A percentile compares a stretch with the other conserved stretches of the same genome.
Conservation (phyloP, 1,140 invertebrate species). For the Potamilus streckersoni region DNA sequence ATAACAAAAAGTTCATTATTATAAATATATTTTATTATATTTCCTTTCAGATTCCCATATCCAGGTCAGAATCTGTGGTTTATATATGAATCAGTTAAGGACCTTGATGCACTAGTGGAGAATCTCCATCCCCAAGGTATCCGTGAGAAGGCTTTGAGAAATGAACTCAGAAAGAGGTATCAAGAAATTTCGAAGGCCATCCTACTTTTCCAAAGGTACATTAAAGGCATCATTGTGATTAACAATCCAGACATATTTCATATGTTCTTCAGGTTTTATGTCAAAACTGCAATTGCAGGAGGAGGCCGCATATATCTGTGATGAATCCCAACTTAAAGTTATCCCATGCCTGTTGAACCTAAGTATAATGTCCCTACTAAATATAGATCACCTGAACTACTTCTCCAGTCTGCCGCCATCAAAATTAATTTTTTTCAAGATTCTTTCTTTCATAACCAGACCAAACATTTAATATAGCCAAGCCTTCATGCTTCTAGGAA, state of each 20-base stretch:
- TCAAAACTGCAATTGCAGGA: conserved; percentile 1
- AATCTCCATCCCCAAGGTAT: conserved; percentile 60
- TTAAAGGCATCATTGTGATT: too few relatives aligned
- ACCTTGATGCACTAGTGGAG: conserved; percentile 59
- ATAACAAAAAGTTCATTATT: too few relatives aligned
- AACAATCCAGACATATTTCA: not conserved
- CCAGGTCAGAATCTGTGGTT: conserved; percentile 68
- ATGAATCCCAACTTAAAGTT: too few relatives aligned
- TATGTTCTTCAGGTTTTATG: not conserved
- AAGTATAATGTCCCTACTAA: too few relatives aligned
- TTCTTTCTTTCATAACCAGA: too few relatives aligned
- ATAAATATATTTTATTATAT: too few relatives aligned
- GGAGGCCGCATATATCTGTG: not conserved
- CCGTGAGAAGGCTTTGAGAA: conserved; percentile 61
- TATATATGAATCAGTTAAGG: conserved; percentile 56
- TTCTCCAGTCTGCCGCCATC: too few relatives aligned
- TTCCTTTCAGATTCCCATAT: conserved; percentile 57
- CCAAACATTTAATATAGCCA: too few relatives aligned
- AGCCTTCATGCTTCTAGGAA: too few relatives aligned
- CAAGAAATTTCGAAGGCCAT: conserved; percentile 45
- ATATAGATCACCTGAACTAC: too few relatives aligned
- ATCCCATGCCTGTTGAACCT: too few relatives aligned
- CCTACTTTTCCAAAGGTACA: not conserved
- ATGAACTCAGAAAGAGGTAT: conserved; percentile 57
- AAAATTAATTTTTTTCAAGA: too few relatives aligned